phyloP scores from a whole-genome alignment of 1,140 invertebrate genomes.

The Schlechtendalia chinensis region DNA sequence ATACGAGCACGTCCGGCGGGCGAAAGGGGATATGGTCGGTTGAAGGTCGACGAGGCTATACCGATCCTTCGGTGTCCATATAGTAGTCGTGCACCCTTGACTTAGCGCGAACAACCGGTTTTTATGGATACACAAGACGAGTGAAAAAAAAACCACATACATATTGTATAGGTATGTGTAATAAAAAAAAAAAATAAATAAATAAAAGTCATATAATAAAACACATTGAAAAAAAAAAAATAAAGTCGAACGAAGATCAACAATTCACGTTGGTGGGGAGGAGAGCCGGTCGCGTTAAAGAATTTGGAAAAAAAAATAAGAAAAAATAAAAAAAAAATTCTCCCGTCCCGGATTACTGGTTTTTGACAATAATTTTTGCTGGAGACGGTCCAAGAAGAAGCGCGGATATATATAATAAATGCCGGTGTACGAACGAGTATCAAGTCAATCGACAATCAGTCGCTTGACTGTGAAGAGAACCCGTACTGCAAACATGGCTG shows the following conservation, averaged over 20 bases:
- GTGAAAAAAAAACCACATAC: background rate
- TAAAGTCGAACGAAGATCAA: background rate
- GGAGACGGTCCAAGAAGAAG: constrained; percentile 33
- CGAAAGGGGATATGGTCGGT: constrained; percentile 31
- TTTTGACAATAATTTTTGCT: constrained; percentile 23
- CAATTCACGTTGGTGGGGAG: background rate
- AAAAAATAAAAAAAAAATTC: constrained; percentile 29
- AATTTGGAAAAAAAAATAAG: background rate
- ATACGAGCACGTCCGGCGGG: background rate
- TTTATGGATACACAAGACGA: background rate
- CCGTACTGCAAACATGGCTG: constrained; percentile 1
- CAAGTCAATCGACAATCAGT: constrained; percentile 33
- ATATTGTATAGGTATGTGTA: background rate
- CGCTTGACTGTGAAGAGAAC: constrained; percentile 27
- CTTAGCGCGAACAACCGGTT: constrained; percentile 36
- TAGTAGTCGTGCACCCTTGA: constrained; percentile 38
- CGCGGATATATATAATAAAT: constrained; percentile 38
- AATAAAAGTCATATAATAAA: background rate
- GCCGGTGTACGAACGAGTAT: background rate
- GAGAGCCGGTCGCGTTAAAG: background rate
- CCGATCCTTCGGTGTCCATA: constrained; percentile 33
- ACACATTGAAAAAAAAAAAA: background rate
- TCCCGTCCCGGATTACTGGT: constrained; percentile 37
- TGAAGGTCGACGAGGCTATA: constrained; percentile 41
- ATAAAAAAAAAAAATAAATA: background rate